Conservation (phyloP, 2,888 invertebrate species). For the Lepidochitona cinerea region DNA sequence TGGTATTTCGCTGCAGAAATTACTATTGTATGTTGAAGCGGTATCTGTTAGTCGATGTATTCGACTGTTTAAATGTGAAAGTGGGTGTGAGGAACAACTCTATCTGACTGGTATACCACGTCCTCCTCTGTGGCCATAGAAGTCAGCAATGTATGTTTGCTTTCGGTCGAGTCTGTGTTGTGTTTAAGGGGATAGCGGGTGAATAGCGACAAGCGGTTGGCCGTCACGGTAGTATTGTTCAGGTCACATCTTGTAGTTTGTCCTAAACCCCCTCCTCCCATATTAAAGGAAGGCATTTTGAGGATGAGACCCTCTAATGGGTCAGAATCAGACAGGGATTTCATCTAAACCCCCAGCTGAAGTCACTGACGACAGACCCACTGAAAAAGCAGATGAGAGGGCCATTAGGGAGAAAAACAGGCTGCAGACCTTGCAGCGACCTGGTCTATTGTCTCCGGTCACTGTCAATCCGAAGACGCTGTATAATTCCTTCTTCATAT, state of each 20-base stretch:
- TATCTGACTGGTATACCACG: too few species aligned
- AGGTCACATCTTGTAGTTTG: slow-evolving; percentile 1
- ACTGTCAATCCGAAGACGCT: background rate
- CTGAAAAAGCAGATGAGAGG: background rate
- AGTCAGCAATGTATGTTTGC: background rate
- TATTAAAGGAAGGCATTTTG: background rate
- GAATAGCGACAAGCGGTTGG: background rate
- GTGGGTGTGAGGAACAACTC: too few species aligned
- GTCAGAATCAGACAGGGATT: background rate
- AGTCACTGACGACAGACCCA: background rate
- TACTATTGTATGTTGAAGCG: too few species aligned
- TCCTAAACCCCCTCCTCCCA: background rate
- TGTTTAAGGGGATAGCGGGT: slow-evolving; percentile 5
- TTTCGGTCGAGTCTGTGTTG: background rate
- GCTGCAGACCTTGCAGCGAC: background rate
- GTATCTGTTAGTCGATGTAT: too few species aligned
- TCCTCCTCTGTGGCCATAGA: too few species aligned
- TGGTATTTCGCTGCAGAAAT: too few species aligned
- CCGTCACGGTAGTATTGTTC: background rate
- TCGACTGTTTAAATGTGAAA: too few species aligned
- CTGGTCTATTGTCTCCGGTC: background rate
- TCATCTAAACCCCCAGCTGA: background rate
- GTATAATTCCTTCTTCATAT: background rate
- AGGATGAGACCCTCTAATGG: background rate
- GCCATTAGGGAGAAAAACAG: background rate